phyloP scores from a whole-genome alignment of 2,888 invertebrate genomes.

The Diarsia rubi region DNA sequence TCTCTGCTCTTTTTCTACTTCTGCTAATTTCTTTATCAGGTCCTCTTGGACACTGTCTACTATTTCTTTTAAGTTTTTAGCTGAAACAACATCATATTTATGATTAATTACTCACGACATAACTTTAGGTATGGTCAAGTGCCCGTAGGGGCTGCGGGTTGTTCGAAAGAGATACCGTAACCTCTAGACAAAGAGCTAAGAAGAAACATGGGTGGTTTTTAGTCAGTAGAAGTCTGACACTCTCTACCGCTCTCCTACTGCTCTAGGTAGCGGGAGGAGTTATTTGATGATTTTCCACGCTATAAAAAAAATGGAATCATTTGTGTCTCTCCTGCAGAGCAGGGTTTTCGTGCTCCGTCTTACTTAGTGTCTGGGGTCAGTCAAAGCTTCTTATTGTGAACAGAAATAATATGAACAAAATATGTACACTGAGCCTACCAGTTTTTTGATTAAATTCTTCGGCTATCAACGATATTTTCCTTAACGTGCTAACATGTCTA shows the following conservation, averaged over 20 bases:
- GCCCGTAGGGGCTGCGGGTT: too few relatives aligned
- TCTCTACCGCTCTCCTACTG: too few relatives aligned
- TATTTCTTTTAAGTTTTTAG: slow-evolving; percentile 87
- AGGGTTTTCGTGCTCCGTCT: neutral
- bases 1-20: slow-evolving; percentile 79
- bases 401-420: neutral
- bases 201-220: too few relatives aligned
- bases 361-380: neutral
- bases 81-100: slow-evolving; percentile 70
- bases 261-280: too few relatives aligned
- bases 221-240: too few relatives aligned
- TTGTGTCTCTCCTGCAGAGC: neutral
- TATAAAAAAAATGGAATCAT: neutral
- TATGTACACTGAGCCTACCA: slow-evolving; percentile 71
- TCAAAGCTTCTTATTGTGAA: neutral
- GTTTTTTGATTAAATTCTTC: slow-evolving; percentile 89
- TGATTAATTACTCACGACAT: neutral
- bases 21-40: slow-evolving; percentile 84
- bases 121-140: neutral
- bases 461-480: slow-evolving; percentile 87
- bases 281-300: too few relatives aligned
- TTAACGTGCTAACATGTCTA: slow-evolving; percentile 82
- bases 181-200: too few relatives aligned
- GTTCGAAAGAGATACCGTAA: too few relatives aligned
- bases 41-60: slow-evolving; percentile 88